These are phyloP conservation scores for Drosophila lacicola DNA, from an alignment of 2,888 invertebrate genomes.

Conservation along the genomic window DNA sequence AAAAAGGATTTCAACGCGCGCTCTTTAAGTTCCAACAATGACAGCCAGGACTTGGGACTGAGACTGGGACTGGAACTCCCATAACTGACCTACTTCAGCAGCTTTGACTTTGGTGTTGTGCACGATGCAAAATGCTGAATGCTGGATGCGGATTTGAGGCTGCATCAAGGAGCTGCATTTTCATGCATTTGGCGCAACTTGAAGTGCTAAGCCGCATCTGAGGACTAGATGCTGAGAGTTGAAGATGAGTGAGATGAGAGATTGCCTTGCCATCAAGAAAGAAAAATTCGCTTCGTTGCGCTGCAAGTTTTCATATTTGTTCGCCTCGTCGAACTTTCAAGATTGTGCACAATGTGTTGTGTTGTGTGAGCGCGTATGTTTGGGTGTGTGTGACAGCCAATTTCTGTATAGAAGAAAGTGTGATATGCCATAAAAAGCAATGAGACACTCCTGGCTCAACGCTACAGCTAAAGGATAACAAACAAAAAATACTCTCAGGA, in stretches of 20 bases:
- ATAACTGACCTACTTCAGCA: slow-evolving; percentile 75
- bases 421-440: slow-evolving; percentile 63
- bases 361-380: slow-evolving; percentile 13
- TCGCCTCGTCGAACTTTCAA: slow-evolving; percentile 73
- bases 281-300: slow-evolving; percentile 66
- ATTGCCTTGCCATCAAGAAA: slow-evolving; percentile 64
- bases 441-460: slow-evolving; percentile 61
- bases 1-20: slow-evolving; percentile 69
- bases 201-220: slow-evolving; percentile 72
- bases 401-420: slow-evolving; percentile 61
- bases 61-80: slow-evolving; percentile 24
- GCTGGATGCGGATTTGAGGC: slow-evolving; percentile 43
- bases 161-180: slow-evolving; percentile 77
- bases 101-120: slow-evolving; percentile 54
- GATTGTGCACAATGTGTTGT: slow-evolving; percentile 33
- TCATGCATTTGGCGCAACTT: slow-evolving; percentile 73
- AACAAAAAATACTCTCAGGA: slow-evolving; percentile 15
- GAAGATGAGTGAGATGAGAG: slow-evolving; percentile 50
- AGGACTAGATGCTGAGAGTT: slow-evolving; percentile 48
- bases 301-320: slow-evolving; percentile 76
- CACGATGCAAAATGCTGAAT: slow-evolving; percentile 33
- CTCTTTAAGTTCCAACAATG: slow-evolving; percentile 72
- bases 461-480: slow-evolving; percentile 23
- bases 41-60: slow-evolving; percentile 16
- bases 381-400: slow-evolving; percentile 57